Conservation (phyloP, 2,888 invertebrate genomes). For the Drosophila flavopinicola region DNA sequence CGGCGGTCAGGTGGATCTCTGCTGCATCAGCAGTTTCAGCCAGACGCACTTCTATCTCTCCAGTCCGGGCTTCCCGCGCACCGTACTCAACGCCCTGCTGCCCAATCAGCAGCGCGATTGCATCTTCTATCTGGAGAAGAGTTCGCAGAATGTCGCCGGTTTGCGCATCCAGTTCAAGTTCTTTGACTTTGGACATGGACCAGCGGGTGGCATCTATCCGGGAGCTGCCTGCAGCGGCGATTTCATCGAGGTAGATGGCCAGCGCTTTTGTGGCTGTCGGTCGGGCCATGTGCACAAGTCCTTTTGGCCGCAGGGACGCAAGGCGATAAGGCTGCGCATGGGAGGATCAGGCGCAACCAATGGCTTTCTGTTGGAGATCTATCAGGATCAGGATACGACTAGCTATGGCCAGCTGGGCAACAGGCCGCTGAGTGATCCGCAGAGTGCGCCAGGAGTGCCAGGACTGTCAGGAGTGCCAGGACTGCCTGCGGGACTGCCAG, state of each 20-base stretch:
- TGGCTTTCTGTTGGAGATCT: slow-evolving; percentile 86
- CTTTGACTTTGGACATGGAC: slow-evolving; percentile 85
- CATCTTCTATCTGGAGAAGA: slow-evolving; percentile 85
- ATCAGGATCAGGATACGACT: slow-evolving; percentile 85
- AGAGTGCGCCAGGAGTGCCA: background rate
- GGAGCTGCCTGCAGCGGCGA: slow-evolving; percentile 84
- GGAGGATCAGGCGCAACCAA: slow-evolving; percentile 84
- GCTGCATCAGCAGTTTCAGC: slow-evolving; percentile 84
- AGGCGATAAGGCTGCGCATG: slow-evolving; percentile 85
- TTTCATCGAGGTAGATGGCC: slow-evolving; percentile 86
- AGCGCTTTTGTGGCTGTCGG: slow-evolving; percentile 86
- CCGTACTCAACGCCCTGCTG: slow-evolving; percentile 76
- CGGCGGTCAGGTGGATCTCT: slow-evolving; percentile 73
- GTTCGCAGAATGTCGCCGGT: slow-evolving; percentile 85
- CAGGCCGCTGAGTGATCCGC: slow-evolving; percentile 1
- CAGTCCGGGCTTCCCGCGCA: slow-evolving; percentile 86
- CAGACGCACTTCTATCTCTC: slow-evolving; percentile 85
- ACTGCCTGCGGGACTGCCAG: slow-evolving; percentile 5
- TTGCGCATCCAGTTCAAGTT: slow-evolving; percentile 86
- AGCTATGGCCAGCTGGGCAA: slow-evolving; percentile 43
- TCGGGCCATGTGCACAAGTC: slow-evolving; percentile 80
- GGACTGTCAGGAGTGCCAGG: too few species aligned
- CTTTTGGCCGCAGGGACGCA: slow-evolving; percentile 82
- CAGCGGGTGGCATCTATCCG: slow-evolving; percentile 12
- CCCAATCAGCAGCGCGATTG: slow-evolving; percentile 85